Evolutionary conservation across 2,888 invertebrate genomes (phyloP).

Genomic region (Hypomecis punctinalis): DNA sequence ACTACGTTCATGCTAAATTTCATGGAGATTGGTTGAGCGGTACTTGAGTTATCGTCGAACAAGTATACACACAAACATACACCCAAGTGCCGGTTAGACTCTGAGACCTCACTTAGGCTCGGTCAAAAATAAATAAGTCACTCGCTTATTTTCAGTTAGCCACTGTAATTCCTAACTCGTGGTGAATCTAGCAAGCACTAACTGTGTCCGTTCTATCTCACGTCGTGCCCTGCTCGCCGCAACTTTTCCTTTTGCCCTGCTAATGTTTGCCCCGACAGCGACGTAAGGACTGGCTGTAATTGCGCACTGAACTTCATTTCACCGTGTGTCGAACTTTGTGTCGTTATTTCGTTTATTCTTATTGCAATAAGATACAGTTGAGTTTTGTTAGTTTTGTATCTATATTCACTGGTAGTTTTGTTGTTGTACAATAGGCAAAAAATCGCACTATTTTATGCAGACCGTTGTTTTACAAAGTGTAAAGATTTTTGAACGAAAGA

Average conservation of each 20-base stretch:
- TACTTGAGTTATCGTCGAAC: too few species aligned
- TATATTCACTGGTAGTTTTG: neutral
- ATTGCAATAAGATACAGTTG: neutral
- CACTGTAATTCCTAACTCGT: too few species aligned
- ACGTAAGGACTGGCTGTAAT: slow-evolving; percentile 7
- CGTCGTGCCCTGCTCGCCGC: slow-evolving; percentile 30
- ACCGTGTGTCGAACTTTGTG: neutral
- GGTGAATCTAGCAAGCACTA: slow-evolving; percentile 30
- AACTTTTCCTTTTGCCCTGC: slow-evolving; percentile 9
- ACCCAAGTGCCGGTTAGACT: too few species aligned
- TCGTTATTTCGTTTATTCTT: neutral
- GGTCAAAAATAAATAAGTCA: too few species aligned
- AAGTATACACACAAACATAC: too few species aligned
- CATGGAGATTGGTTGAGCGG: too few species aligned
- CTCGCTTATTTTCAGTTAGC: too few species aligned
- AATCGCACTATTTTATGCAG: too few species aligned
- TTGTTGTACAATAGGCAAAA: neutral
- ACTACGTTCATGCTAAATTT: too few species aligned
- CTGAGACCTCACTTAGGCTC: too few species aligned
- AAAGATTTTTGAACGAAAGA: neutral
- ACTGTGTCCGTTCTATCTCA: slow-evolving; percentile 34
- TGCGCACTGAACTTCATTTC: slow-evolving; percentile 9
- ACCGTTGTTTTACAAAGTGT: too few species aligned
- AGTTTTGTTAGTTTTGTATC: neutral
- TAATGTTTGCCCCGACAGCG: slow-evolving; percentile 11